phyloP scores from a whole-genome alignment of 2,888 invertebrate species.

The Meloe dianella region DNA sequence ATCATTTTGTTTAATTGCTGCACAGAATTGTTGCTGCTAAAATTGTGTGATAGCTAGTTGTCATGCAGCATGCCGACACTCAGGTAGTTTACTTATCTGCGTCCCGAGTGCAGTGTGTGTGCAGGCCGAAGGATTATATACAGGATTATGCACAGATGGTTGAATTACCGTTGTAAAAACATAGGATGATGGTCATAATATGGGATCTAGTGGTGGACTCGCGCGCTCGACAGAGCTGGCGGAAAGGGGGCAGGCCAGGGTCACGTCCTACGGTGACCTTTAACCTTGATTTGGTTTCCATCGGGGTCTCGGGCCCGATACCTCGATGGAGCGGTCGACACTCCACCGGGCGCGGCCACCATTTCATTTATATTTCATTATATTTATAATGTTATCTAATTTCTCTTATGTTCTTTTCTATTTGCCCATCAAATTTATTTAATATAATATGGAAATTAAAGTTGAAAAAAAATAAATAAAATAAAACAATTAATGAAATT shows the following conservation, averaged over 20 bases:
- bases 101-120: constrained; percentile 47
- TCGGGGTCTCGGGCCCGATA: constrained; percentile 69
- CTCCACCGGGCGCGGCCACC: constrained; percentile 45
- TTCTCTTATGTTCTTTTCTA: background rate
- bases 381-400: background rate
- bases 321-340: constrained; percentile 43
- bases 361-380: background rate
- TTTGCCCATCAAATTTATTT: background rate
- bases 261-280: constrained; percentile 77
- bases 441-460: background rate
- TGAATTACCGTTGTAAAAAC: background rate
- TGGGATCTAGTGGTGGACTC: constrained; percentile 48
- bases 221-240: constrained; percentile 56
- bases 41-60: constrained; percentile 18
- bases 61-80: constrained; percentile 54
- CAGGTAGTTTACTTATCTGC: constrained; percentile 54
- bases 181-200: background rate
- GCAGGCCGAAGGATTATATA: constrained; percentile 44
- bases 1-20: background rate
- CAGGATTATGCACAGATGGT: background rate
- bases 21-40: background rate
- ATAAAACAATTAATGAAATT: background rate
- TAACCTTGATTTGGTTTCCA: constrained; percentile 84
- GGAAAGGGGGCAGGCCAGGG: constrained; percentile 65
- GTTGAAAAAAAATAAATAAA: constrained; percentile 28